Evolutionary conservation across 2,888 invertebrate genomes (phyloP).

Genomic region (Tolmerus cingulatus): DNA sequence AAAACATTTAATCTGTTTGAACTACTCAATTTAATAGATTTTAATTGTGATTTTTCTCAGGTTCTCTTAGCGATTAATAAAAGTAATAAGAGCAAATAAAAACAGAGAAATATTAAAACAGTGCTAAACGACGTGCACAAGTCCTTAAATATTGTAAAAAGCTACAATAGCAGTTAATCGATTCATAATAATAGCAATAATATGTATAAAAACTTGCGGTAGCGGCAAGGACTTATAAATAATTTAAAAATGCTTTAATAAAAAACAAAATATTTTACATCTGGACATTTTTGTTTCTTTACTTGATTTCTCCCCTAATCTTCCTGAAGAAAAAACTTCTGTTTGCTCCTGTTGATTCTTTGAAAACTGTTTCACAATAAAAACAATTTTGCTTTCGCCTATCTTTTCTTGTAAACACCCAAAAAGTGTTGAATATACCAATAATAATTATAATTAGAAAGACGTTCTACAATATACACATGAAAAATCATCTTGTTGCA

Average conservation of each 20-base stretch:
- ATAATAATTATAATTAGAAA: neutral
- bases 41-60: slow-evolving; percentile 23
- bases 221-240: neutral
- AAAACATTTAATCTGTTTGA: neutral
- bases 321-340: neutral
- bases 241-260: slow-evolving; percentile 20
- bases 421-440: neutral
- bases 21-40: neutral
- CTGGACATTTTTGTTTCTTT: neutral
- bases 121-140: slow-evolving; percentile 5
- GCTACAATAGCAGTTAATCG: neutral
- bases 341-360: neutral
- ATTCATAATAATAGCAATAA: neutral
- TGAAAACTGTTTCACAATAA: neutral
- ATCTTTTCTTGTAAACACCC: neutral
- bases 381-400: neutral
- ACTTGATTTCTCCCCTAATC: neutral
- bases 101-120: slow-evolving; percentile 18
- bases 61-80: slow-evolving; percentile 11
- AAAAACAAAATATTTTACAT: slow-evolving; percentile 29
- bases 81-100: slow-evolving; percentile 13
- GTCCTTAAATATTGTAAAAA: slow-evolving; percentile 13
- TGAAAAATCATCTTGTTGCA: neutral
- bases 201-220: slow-evolving; percentile 15
- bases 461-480: neutral